phyloP scores from a whole-genome alignment of 2,113 vertebrate genomes.

The Speoplatyrhinus poulsoni region DNA sequence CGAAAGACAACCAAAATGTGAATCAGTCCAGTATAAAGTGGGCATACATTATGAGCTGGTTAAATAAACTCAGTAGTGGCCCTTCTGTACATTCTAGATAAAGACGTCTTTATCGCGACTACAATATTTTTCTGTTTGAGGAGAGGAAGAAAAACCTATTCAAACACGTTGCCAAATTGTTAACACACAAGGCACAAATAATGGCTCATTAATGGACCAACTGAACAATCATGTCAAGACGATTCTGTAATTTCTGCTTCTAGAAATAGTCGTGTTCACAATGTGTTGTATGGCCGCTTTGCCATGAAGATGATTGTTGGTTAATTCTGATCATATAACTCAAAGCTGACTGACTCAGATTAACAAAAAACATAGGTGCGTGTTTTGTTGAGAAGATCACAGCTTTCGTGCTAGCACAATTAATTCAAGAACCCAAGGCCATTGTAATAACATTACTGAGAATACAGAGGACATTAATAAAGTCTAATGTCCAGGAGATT shows the following conservation, averaged over 20 bases:
- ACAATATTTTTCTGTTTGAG: not conserved
- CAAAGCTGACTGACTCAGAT: not conserved
- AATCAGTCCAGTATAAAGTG: too few species aligned
- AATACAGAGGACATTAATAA: too few species aligned
- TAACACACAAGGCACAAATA: not conserved
- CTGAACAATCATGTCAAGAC: not conserved
- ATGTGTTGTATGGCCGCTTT: not conserved
- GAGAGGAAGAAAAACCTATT: not conserved
- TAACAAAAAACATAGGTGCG: not conserved
- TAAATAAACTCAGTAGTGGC: too few species aligned
- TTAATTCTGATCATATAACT: too few species aligned
- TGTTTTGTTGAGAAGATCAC: too few species aligned
- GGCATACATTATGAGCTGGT: too few species aligned
- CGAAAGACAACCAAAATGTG: too few species aligned
- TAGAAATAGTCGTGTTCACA: not conserved
- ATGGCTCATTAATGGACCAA: slow-evolving; percentile 10
- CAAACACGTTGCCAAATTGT: not conserved
- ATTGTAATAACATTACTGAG: too few species aligned
- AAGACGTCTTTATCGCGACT: not conserved
- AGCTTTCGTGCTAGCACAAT: too few species aligned
- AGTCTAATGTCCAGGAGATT: too few species aligned
- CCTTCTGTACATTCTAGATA: not conserved
- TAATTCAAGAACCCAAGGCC: too few species aligned
- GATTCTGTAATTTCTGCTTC: not conserved
- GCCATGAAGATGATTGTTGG: not conserved